phyloP scores from a whole-genome alignment of 2,113 vertebrate genomes.

The Vidua macroura region DNA sequence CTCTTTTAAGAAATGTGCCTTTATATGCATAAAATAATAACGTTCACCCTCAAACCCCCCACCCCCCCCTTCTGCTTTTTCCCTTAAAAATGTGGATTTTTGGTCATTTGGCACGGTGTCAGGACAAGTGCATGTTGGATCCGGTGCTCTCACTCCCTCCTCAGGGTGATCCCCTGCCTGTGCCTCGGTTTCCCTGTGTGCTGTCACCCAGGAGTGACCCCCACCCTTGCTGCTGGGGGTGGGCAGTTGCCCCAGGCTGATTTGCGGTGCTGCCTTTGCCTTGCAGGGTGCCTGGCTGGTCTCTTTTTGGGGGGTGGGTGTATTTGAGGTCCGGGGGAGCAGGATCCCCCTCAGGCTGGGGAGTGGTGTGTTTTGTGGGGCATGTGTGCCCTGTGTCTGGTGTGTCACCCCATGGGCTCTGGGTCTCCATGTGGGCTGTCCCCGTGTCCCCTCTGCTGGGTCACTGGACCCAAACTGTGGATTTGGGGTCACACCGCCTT shows the following conservation, averaged over 20 bases:
- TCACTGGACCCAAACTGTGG: background rate
- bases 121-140: conserved; percentile 13
- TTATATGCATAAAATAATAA: background rate
- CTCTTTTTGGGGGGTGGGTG: background rate
- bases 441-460: background rate
- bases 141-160: background rate
- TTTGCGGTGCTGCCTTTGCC: background rate
- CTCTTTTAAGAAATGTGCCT: background rate
- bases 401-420: rapidly evolving
- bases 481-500: rapidly evolving
- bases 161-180: background rate
- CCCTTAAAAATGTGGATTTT: background rate
- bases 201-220: background rate
- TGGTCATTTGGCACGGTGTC: background rate
- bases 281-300: background rate
- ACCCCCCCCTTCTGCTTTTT: background rate
- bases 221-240: background rate
- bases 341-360: background rate
- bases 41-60: background rate
- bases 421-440: background rate
- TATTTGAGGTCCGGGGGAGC: background rate
- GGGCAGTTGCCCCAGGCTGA: background rate
- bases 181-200: background rate
- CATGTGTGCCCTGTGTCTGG: background rate
- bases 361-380: background rate